These are phyloP conservation scores for Pipa parva DNA, from an alignment of 2,113 vertebrate genomes.

Conservation along the genomic window DNA sequence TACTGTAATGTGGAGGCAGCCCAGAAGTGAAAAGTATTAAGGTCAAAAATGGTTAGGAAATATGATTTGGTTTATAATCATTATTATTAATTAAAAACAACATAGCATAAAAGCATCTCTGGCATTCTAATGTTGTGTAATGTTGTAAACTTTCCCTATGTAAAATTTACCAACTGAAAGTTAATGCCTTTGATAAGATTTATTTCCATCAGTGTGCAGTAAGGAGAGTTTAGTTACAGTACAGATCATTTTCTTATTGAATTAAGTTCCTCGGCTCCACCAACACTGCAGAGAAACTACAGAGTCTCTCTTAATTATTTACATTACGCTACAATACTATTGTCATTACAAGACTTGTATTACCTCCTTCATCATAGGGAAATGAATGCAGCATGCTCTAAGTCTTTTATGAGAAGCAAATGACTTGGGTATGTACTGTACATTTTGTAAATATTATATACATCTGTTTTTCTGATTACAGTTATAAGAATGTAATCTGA, in stretches of 20 bases:
- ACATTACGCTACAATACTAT: slow-evolving; percentile 40
- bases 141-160: slow-evolving; percentile 45
- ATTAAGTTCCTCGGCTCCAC: not conserved
- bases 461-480: no score
- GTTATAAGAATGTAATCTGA: no score
- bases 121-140: not conserved
- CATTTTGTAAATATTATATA: no score
- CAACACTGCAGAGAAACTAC: slow-evolving; percentile 10
- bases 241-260: slow-evolving; percentile 33
- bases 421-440: no score
- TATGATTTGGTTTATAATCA: no score
- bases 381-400: slow-evolving; percentile 19
- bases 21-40: no score
- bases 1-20: no score
- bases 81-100: no score
- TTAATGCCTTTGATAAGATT: slow-evolving; percentile 47
- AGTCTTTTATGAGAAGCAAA: slow-evolving; percentile 9
- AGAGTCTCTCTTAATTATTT: slow-evolving; percentile 50
- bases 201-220: slow-evolving; percentile 44
- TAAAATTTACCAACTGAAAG: slow-evolving; percentile 53
- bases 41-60: no score
- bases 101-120: not conserved
- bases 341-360: slow-evolving; percentile 2
- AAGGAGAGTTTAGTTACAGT: slow-evolving; percentile 29
- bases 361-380: slow-evolving; percentile 20